Evolutionary conservation across 2,113 vertebrate species (phyloP).

Genomic region (Hypomesus transpacificus): DNA sequence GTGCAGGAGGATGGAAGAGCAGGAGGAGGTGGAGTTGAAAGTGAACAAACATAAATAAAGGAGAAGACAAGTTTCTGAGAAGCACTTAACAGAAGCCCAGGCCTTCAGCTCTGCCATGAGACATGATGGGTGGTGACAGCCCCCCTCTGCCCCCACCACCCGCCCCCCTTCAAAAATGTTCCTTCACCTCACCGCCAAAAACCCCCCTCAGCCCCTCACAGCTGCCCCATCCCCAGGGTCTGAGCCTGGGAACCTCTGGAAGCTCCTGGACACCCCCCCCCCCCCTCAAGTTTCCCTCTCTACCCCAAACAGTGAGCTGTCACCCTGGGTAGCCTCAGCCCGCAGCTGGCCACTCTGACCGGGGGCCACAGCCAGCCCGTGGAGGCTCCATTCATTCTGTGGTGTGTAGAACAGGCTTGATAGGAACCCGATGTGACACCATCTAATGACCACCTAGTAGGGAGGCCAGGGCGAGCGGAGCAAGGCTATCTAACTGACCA

Average conservation of each 20-base stretch:
- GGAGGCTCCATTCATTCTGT: slow-evolving; percentile 56
- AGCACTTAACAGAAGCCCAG: slow-evolving; percentile 16
- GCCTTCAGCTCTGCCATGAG: slow-evolving; percentile 50
- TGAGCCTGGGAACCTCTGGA: slow-evolving; percentile 51
- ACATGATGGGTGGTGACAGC: slow-evolving; percentile 67
- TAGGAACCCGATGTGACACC: slow-evolving; percentile 61
- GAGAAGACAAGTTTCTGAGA: too few species aligned
- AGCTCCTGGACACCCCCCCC: slow-evolving; percentile 43
- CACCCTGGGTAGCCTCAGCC: slow-evolving; percentile 46
- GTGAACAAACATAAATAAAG: too few species aligned
- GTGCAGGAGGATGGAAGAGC: too few species aligned
- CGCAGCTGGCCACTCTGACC: slow-evolving; percentile 54
- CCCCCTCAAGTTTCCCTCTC: slow-evolving; percentile 19
- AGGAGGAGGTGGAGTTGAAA: too few species aligned
- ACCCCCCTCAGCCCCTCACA: slow-evolving; percentile 39
- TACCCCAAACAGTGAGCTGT: slow-evolving; percentile 49
- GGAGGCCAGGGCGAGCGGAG: slow-evolving; percentile 46
- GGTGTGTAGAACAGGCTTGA: slow-evolving; percentile 51
- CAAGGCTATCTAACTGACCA: slow-evolving; percentile 47
- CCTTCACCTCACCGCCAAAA: slow-evolving; percentile 30
- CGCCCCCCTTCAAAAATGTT: slow-evolving; percentile 29
- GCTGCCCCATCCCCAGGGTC: slow-evolving; percentile 44
- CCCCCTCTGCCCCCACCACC: slow-evolving; percentile 51
- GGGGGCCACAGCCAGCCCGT: slow-evolving; percentile 49
- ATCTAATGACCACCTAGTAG: slow-evolving; percentile 59